Evolutionary conservation across 2,888 invertebrate species (phyloP), one percentile per base, ranked within the genome.

Genomic region (Yponomeuta plumbellus): DNA sequence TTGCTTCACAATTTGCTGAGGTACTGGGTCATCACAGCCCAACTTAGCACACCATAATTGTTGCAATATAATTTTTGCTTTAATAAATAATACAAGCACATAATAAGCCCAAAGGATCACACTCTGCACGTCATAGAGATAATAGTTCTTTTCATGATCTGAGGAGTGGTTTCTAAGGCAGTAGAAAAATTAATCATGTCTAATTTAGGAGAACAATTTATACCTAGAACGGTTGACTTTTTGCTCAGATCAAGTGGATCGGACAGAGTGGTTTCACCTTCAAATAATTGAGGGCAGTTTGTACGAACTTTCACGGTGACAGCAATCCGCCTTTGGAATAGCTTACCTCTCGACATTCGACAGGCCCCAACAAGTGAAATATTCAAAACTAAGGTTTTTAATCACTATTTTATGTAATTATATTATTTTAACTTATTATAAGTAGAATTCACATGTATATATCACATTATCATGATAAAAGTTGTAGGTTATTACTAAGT

Each of bases 1-100:
- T 4, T 67, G 59, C 0, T 68, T 39, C 13, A 66, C 67, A 61
- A 73, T 69, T 0, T 71, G 66, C 11, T 64, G 6, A 1, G 74
- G 66, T 0, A 76, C 71, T 0, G 71, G 69, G 11, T 74, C 66
- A 44, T 75, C 75, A 73, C 76, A 75, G n/a, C n/a, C n/a, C 10
- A 74, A 2, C 17, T 71, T 72, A 26, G 20, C 21, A 17, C 68
- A 56, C 72, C 71, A 72, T 11, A 72, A 23, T 23, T 66, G 68
- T 70, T 72, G 71, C 34, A 74, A 26, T 0, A 73, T 10, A 2
- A 71, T 67, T 68, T 71, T 71, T 1, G 59, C 58, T 0, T 39
- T 66, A 13, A 71, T n/a, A n/a, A n/a, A n/a, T 69, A 4, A 64
- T 70, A 40, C 68, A 69, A 1, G 70, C 65, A 57, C 64, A 64